Percentiles rank a stretch among this genome's conserved stretches.
phyloP scores from a whole-genome alignment of 2,797 vertebrate species.

The Clangula hyemalis region DNA sequence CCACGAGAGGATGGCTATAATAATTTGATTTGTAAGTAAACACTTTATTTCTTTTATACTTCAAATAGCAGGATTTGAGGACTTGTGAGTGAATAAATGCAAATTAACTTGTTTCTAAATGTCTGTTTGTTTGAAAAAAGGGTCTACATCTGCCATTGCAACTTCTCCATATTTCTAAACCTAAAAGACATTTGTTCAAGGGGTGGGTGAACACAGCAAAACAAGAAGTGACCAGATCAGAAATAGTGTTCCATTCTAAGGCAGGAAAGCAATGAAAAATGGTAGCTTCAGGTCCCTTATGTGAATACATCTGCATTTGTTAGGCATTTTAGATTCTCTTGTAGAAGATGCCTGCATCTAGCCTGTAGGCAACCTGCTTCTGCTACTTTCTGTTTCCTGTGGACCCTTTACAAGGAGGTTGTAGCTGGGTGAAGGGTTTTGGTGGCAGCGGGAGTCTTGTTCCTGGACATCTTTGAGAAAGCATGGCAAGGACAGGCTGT shows the following conservation, averaged over 20 bases:
- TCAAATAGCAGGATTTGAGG: background rate
- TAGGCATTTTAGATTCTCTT: rapidly evolving
- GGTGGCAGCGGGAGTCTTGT: background rate
- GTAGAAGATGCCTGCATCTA: rapidly evolving
- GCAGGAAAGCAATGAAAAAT: background rate
- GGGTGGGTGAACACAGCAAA: background rate
- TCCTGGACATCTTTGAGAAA: background rate
- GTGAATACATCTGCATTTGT: background rate
- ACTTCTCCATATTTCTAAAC: background rate
- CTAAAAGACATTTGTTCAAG: background rate
- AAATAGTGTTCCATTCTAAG: rapidly evolving
- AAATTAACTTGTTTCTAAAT: background rate
- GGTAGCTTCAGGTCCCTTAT: background rate
- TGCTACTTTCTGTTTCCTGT: background rate
- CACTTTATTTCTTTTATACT: conserved; percentile 57
- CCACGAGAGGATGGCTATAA: no score
- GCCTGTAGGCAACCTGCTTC: background rate
- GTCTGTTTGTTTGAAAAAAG: background rate
- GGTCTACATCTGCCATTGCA: background rate
- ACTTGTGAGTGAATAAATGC: conserved; percentile 49
- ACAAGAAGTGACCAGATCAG: background rate
- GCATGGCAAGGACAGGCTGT: background rate
- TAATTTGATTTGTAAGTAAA: conserved; percentile 31
- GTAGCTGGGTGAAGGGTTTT: background rate
- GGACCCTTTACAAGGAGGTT: background rate